Evolutionary conservation across 1,140 invertebrate species (phyloP).

Genomic region (Ctenoplectra terminalis): DNA sequence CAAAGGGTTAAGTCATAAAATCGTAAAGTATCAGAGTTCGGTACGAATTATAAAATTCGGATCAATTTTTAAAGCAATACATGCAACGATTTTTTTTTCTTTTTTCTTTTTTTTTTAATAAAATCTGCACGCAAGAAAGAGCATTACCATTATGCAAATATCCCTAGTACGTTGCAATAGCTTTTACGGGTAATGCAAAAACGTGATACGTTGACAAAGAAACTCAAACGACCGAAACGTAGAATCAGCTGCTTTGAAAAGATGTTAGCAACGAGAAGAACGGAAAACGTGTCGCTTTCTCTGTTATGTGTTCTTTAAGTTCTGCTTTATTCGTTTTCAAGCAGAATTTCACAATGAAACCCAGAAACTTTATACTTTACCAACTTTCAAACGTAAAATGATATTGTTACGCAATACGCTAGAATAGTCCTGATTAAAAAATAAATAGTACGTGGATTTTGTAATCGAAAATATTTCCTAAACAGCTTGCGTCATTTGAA

Average conservation of each 20-base stretch:
- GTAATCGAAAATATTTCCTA: too few species aligned
- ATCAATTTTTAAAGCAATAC: neutral
- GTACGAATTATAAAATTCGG: neutral
- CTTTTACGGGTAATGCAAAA: neutral
- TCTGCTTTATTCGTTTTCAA: neutral
- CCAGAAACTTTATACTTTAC: neutral
- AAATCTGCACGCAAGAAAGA: neutral
- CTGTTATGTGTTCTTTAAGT: neutral
- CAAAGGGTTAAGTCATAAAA: too few species aligned
- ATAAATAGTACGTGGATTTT: neutral
- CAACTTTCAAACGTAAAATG: neutral
- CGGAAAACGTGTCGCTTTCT: neutral
- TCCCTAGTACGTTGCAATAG: neutral
- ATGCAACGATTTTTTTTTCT: neutral
- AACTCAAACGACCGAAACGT: constrained; percentile 7
- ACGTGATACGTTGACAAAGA: constrained; percentile 24
- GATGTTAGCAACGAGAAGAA: neutral
- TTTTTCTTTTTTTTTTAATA: neutral
- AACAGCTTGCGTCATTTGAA: neutral
- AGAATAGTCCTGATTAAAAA: neutral
- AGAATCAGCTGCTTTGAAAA: neutral
- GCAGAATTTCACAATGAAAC: neutral
- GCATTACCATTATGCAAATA: neutral
- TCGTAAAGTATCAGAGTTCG: too few species aligned
- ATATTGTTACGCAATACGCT: neutral